Evolutionary conservation across 2,113 vertebrate genomes (phyloP), one percentile per base, ranked within the genome.

Genomic region (Carassius auratus): DNA sequence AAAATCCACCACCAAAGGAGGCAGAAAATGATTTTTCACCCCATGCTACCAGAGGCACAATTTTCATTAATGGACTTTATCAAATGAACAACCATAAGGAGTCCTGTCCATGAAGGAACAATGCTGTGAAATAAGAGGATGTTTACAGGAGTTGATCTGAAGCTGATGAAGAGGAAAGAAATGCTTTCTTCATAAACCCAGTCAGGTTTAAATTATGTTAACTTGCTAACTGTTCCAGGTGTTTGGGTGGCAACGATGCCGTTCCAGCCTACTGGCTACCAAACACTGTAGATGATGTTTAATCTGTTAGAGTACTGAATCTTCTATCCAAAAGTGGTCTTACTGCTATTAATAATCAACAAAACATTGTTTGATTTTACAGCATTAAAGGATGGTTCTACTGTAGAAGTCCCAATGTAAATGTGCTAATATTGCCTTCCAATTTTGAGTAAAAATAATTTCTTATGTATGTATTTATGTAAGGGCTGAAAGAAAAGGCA

Each of bases 61-160:
- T 83, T 83, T 83, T 83, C 33, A 71, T 73, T 73, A 83, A 83
- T 83, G 81, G 81, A 83, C 68, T 69, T 69, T 57, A 55, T 69
- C 26, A 83, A 83, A 69, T 71, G 21, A 71, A 59, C 64, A 42
- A 73, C 48, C 66, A 83, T 83, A 73, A 38, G 66, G 30, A 83
- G 81, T 50, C 81, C 12, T 73, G 68, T 33, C 68, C 68, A 83
- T 83, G 13, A 83, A 83, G 45, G 4, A 81, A 52, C 4, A 66
- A 13, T 14, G 17, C 14, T 81, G 79, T 66, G 62, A 68, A 81
- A 81, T 68, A 81, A 81, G 2, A 81, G 79, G 23, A 68, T 68
- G 17, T 81, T 69, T 81, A 81, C 26, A 69, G 45, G 23, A 26
- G 79, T 68, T 81, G 61, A 21, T 81, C 62, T 12, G 42, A 81